Conservation (phyloP, 2,113 vertebrate species). For the Neofelis nebulosa region DNA sequence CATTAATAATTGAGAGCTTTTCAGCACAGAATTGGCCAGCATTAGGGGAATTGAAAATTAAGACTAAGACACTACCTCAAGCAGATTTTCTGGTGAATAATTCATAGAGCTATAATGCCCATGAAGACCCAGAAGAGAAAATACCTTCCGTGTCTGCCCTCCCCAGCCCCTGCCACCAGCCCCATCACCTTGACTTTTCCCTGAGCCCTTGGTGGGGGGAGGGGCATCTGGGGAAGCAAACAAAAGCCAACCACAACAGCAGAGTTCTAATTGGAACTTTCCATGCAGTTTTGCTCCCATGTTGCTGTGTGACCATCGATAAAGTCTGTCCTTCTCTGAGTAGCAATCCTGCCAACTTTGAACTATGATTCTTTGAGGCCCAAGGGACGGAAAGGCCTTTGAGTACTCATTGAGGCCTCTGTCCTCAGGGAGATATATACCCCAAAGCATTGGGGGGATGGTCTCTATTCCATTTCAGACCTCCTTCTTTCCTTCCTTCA, state of each 20-base stretch:
- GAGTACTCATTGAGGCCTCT: not conserved
- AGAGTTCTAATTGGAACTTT: not conserved
- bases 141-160: not conserved
- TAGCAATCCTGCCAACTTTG: not conserved
- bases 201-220: not conserved
- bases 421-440: not conserved
- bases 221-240: not conserved
- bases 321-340: not conserved
- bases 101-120: conserved; percentile 71
- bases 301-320: not conserved
- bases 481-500: not conserved
- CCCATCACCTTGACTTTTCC: not conserved
- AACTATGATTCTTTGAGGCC: not conserved
- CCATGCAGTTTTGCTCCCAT: rapidly evolving
- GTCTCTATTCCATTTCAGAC: not conserved
- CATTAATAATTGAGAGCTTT: conserved; percentile 86
- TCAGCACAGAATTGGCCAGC: conserved; percentile 81
- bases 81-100: conserved; percentile 84
- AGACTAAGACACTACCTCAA: conserved; percentile 81
- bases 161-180: no score
- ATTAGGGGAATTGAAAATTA: conserved; percentile 87
- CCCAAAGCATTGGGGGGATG: not conserved
- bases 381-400: not conserved
- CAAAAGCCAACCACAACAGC: not conserved
- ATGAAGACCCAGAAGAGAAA: not conserved